Percentiles rank a stretch among this genome's conserved stretches.
These are phyloP conservation scores for Falco punctatus DNA, from an alignment of 2,113 vertebrate species.

Conservation along the genomic window DNA sequence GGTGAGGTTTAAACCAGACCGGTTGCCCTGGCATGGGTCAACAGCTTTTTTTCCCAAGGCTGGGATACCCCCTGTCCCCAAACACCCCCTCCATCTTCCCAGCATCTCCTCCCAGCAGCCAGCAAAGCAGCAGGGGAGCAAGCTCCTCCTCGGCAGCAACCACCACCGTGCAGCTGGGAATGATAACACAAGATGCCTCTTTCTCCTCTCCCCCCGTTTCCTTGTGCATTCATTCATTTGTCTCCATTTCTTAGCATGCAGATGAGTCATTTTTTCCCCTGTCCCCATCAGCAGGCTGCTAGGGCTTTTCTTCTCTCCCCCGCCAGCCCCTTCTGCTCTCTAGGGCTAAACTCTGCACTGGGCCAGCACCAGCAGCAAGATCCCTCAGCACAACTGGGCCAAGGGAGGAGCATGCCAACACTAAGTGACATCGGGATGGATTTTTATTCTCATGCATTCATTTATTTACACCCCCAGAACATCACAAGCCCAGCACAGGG, in stretches of 20 bases:
- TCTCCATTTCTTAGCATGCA: not conserved
- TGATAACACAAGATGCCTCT: not conserved
- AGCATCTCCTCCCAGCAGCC: not conserved
- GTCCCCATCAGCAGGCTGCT: not conserved
- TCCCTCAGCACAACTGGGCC: not conserved
- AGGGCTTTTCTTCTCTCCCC: not conserved
- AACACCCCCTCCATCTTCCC: not conserved
- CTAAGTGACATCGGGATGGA: not conserved
- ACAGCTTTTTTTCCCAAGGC: fast-evolving
- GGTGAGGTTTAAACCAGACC: not conserved
- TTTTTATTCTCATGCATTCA: not conserved
- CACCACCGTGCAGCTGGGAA: not conserved
- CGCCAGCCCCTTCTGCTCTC: not conserved
- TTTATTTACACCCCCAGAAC: not conserved
- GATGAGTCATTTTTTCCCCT: conserved; percentile 40
- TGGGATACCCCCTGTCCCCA: not conserved
- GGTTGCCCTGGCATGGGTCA: not conserved
- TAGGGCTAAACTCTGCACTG: not conserved
- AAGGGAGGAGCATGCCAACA: not conserved
- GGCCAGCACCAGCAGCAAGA: not conserved
- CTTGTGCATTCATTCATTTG: not conserved
- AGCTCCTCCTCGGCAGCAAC: not conserved
- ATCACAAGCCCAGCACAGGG: not conserved
- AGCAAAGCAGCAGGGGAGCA: not conserved
- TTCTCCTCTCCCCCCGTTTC: conserved; percentile 12